A percentile compares a stretch with the other conserved stretches of the same genome.
phyloP scores from a whole-genome alignment of 2,113 vertebrate genomes.

The Pangasianodon hypophthalmus region DNA sequence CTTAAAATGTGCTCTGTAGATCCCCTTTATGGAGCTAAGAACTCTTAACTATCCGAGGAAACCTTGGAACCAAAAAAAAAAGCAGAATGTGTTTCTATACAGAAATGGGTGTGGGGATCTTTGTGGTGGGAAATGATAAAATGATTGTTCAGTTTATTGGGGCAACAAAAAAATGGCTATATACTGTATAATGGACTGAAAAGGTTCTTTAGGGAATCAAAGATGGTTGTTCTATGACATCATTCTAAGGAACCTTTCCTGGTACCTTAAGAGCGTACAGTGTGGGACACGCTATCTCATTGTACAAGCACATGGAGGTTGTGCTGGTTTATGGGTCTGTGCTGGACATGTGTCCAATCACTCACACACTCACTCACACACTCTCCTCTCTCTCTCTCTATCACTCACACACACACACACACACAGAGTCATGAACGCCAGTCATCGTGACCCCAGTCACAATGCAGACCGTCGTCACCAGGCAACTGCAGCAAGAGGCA shows the following conservation, averaged over 20 bases:
- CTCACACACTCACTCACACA: slow-evolving; percentile 22
- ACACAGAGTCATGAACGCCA: slow-evolving; percentile 32
- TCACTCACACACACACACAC: slow-evolving; percentile 26
- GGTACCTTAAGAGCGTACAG: not conserved
- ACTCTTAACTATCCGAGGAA: not conserved
- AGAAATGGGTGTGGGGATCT: not conserved
- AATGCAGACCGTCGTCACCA: slow-evolving; percentile 45
- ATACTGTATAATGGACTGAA: not conserved
- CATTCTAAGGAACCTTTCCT: not conserved
- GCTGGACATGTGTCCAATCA: slow-evolving; percentile 41
- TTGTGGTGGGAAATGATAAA: not conserved
- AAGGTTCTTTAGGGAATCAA: not conserved
- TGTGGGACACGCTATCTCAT: slow-evolving; percentile 27
- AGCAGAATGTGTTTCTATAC: not conserved
- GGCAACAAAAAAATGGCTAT: not conserved
- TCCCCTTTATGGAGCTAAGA: not conserved
- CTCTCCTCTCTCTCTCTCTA: not conserved
- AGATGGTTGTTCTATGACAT: not conserved
- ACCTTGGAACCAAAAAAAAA: not conserved
- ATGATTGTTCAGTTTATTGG: not conserved
- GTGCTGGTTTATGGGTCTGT: slow-evolving; percentile 26
- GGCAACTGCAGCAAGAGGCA: slow-evolving; percentile 42
- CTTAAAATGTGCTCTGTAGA: not conserved
- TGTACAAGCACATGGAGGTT: slow-evolving; percentile 25
- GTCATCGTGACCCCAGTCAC: slow-evolving; percentile 28